Evolutionary conservation across 2,113 vertebrate species (phyloP).

Genomic region (Aleadryas rufinucha): DNA sequence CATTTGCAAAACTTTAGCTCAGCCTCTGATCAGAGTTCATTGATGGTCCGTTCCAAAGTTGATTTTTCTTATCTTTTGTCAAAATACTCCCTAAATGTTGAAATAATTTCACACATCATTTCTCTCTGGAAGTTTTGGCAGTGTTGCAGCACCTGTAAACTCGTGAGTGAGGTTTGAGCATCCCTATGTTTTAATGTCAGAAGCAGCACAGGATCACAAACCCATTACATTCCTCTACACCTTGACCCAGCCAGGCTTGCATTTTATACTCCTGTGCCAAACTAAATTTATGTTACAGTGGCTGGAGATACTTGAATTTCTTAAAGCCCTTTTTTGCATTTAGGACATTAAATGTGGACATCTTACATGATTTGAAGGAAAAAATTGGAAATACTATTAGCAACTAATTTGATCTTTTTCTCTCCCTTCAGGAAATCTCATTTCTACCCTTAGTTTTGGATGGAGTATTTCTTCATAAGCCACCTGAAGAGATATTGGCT

Average conservation of each 20-base stretch:
- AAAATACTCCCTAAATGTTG: background rate
- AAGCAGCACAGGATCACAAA: background rate
- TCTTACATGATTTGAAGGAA: background rate
- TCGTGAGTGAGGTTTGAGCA: background rate
- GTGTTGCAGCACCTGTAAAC: background rate
- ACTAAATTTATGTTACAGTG: background rate
- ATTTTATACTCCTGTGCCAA: background rate
- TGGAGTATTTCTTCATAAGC: constrained; percentile 72
- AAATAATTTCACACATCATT: background rate
- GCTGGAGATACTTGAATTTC: background rate
- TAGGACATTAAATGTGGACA: background rate
- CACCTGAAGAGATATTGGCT: constrained; percentile 69
- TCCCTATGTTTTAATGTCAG: background rate
- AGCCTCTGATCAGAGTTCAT: background rate
- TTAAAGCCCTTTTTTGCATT: background rate
- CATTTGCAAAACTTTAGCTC: background rate
- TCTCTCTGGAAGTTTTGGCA: background rate
- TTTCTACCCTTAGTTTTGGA: constrained; percentile 73
- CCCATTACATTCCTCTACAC: background rate
- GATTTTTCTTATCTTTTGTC: background rate
- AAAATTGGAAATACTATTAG: background rate
- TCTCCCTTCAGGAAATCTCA: background rate
- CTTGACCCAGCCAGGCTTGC: background rate
- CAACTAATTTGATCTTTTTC: background rate
- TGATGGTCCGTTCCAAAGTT: background rate